Evolutionary conservation across 2,113 vertebrate genomes (phyloP).

Genomic region (Cyprinodon tularosa): DNA sequence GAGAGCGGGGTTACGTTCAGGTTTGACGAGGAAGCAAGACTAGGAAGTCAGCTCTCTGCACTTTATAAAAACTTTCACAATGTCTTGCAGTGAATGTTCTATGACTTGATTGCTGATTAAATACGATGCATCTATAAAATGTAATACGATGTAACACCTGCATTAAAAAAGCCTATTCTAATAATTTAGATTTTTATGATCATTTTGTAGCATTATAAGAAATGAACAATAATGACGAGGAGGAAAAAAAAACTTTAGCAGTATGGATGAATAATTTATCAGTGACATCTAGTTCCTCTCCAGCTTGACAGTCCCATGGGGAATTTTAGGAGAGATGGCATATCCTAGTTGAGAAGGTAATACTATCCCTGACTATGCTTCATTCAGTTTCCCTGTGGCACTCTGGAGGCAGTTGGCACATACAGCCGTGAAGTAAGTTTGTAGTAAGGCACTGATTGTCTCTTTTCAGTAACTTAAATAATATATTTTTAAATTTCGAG

Average conservation of each 20-base stretch:
- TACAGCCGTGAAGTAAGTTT: background rate
- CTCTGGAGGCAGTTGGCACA: background rate
- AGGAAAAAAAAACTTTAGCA: background rate
- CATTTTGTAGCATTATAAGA: background rate
- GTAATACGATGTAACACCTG: no score
- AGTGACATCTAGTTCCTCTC: background rate
- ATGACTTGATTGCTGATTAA: background rate
- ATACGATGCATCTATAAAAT: no score
- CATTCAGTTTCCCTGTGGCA: background rate
- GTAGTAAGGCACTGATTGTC: background rate
- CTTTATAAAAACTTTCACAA: background rate
- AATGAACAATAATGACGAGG: background rate
- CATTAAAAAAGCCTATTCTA: no score
- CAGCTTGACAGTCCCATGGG: background rate
- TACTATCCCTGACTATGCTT: background rate
- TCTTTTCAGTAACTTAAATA: background rate
- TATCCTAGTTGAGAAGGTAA: background rate
- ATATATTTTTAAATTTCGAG: background rate
- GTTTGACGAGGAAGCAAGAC: no score
- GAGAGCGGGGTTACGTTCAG: no score
- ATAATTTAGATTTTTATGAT: background rate
- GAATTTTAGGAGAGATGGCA: background rate
- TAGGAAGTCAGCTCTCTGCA: background rate
- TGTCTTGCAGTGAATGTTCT: background rate
- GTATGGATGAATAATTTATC: background rate